Conservation (phyloP, 2,888 invertebrate species). For the Idaea straminata region DNA sequence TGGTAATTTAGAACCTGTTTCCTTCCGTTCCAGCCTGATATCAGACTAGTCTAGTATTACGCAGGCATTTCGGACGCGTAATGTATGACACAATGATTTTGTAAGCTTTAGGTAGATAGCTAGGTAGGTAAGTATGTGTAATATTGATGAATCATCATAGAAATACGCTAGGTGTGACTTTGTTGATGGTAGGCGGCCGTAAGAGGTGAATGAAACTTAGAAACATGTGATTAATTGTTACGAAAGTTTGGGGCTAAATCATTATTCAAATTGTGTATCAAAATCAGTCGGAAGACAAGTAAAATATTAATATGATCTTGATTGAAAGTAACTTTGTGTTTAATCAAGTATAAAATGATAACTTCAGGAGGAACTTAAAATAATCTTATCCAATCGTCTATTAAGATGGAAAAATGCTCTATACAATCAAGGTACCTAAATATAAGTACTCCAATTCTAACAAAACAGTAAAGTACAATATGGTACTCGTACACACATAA, state of each 20-base stretch:
- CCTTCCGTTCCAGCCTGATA: not conserved
- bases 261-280: not conserved
- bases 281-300: not conserved
- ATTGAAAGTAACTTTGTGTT: no score
- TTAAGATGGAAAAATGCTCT: not conserved
- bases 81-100: conserved; percentile 1
- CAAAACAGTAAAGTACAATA: not conserved
- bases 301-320: no score
- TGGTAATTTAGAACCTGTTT: not conserved
- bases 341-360: not conserved
- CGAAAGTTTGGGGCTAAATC: not conserved
- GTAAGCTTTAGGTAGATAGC: not conserved
- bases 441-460: not conserved
- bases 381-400: not conserved
- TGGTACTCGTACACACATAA: not conserved
- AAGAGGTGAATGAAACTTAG: not conserved
- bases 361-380: not conserved
- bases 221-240: not conserved
- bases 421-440: not conserved
- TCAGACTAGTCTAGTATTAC: not conserved
- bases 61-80: not conserved
- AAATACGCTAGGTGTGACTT: not conserved
- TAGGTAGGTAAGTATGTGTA: not conserved
- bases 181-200: not conserved
- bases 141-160: conserved; percentile 1